These are phyloP conservation scores for Mergus octosetaceus DNA, from an alignment of 2,797 vertebrate species.

Conservation along the genomic window DNA sequence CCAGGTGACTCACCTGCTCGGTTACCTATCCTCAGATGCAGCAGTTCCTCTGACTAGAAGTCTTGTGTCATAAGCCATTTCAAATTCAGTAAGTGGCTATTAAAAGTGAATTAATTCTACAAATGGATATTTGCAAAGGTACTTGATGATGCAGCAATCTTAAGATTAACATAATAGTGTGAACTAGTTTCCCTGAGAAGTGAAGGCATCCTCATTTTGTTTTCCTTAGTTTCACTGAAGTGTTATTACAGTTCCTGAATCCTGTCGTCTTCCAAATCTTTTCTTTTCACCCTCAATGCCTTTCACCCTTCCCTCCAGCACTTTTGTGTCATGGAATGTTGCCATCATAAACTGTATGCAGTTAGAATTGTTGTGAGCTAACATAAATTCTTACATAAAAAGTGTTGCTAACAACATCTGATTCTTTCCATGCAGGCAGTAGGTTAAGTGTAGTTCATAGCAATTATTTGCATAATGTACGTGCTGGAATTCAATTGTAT, in stretches of 20 bases:
- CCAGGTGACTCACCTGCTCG: neutral
- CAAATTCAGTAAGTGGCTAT: neutral
- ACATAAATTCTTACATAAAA: neutral
- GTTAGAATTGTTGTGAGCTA: neutral
- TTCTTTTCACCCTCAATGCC: neutral
- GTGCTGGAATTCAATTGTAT: neutral
- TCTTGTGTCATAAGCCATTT: neutral
- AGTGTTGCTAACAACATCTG: neutral
- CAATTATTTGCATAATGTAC: neutral
- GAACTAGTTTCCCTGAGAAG: neutral
- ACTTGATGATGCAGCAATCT: neutral
- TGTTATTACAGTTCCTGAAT: neutral
- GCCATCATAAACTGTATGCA: neutral
- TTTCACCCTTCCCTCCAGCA: neutral
- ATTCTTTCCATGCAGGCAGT: neutral
- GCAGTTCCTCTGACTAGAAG: neutral
- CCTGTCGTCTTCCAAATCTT: neutral
- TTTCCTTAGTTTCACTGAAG: neutral
- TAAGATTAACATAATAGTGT: neutral
- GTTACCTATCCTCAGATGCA: neutral
- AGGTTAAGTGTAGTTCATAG: neutral
- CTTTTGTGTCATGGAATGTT: neutral
- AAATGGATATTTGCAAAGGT: neutral
- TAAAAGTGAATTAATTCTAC: slow-evolving; percentile 26
- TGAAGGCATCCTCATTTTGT: neutral